phyloP scores from a whole-genome alignment of 2,888 invertebrate species.

The Drosophila mimica region DNA sequence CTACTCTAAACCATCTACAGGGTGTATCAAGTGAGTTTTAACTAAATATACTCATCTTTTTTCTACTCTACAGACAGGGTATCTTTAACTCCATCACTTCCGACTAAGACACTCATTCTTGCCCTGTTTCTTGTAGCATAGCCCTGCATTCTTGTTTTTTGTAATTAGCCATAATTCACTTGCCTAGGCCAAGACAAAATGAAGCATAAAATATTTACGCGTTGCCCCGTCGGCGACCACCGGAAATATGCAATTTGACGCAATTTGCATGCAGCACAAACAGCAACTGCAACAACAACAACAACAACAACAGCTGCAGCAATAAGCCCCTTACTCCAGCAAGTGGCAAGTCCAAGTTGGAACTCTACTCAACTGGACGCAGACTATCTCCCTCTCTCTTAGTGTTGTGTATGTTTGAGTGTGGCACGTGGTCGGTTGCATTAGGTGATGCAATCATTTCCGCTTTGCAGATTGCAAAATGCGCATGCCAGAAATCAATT shows the following conservation, averaged over 20 bases:
- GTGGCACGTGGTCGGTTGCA: conserved; percentile 71
- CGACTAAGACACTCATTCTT: neutral
- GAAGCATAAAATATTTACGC: conserved; percentile 79
- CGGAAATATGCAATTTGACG: conserved; percentile 80
- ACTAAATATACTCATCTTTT: fast-evolving
- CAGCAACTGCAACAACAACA: conserved; percentile 7
- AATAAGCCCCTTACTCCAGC: neutral
- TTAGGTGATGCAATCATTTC: conserved; percentile 78
- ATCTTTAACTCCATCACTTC: neutral
- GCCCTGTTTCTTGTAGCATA: conserved; percentile 1
- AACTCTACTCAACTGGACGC: neutral
- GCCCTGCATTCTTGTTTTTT: conserved; percentile 46
- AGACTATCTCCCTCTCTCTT: neutral
- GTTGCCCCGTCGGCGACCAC: conserved; percentile 54
- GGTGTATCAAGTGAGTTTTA: neutral
- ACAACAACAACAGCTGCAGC: conserved; percentile 15
- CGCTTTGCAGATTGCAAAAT: conserved; percentile 68
- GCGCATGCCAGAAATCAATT: conserved; percentile 73
- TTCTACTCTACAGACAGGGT: neutral
- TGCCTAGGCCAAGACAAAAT: conserved; percentile 75
- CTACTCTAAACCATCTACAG: neutral
- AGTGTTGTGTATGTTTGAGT: conserved; percentile 1
- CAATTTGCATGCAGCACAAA: conserved; percentile 72
- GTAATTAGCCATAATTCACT: conserved; percentile 81
- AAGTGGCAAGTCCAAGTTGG: neutral